A percentile compares a stretch with the other conserved stretches of the same genome.
Evolutionary conservation across 2,888 invertebrate genomes (phyloP).

Genomic region (Tiphia femorata): DNA sequence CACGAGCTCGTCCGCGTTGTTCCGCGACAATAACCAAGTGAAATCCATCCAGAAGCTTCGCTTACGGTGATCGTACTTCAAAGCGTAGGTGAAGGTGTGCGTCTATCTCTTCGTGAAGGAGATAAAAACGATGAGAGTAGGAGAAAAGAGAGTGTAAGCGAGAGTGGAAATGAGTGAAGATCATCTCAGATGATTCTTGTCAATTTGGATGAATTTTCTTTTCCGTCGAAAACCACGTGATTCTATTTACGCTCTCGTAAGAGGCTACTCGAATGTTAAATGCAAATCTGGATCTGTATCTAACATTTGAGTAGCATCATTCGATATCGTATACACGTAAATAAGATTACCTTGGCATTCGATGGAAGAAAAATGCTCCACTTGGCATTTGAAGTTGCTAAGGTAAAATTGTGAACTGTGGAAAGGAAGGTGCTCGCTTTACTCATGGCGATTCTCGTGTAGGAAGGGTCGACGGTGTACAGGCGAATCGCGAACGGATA

Average conservation of each 20-base stretch:
- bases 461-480: no score
- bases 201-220: neutral
- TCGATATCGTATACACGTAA: neutral
- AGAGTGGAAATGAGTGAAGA: neutral
- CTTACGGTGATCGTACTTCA: slow-evolving; percentile 66
- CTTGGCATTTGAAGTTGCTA: no score
- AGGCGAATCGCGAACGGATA: slow-evolving; percentile 43
- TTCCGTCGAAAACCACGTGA: no score
- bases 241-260: no score
- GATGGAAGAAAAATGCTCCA: slow-evolving; percentile 15
- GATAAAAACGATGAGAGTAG: slow-evolving; percentile 21
- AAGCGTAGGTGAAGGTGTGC: slow-evolving; percentile 57
- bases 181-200: no score
- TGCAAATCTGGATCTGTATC: no score
- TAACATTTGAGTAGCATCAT: no score
- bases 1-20: slow-evolving; percentile 30
- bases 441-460: no score
- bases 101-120: slow-evolving; percentile 55
- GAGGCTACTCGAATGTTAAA: no score
- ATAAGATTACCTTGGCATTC: slow-evolving; percentile 1
- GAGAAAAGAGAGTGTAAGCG: slow-evolving; percentile 1
- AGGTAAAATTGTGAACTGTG: no score
- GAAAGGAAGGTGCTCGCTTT: no score
- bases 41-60: slow-evolving; percentile 67
- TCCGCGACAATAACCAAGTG: slow-evolving; percentile 52